Conservation (phyloP, 1,140 invertebrate species). For the Hylaeus anthracinus region DNA sequence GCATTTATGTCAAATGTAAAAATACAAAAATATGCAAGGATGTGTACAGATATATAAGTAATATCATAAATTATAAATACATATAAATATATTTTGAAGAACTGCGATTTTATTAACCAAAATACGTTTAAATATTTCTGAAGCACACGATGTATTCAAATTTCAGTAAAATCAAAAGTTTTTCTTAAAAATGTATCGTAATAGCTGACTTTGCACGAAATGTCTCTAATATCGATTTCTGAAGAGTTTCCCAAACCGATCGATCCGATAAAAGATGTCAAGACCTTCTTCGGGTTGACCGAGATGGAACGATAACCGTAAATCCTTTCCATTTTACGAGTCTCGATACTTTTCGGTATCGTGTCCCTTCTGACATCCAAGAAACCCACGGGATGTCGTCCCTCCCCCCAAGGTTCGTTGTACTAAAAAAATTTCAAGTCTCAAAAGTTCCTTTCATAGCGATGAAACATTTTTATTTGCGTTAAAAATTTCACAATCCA, state of each 20-base stretch:
- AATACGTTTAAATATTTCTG: no score
- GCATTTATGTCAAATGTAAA: no score
- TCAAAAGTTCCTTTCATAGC: neutral
- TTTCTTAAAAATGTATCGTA: no score
- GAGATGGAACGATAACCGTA: constrained; percentile 35
- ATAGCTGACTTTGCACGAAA: neutral
- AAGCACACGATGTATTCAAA: no score
- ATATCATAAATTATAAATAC: no score
- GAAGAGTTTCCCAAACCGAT: neutral
- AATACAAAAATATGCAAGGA: no score
- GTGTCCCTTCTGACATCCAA: neutral
- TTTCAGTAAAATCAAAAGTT: no score
- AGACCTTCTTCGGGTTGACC: neutral
- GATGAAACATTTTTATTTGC: constrained; percentile 22
- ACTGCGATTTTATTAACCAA: no score
- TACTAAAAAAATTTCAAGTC: neutral
- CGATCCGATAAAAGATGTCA: constrained; percentile 23
- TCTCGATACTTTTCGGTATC: neutral
- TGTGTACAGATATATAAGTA: no score
- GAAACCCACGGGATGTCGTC: no score
- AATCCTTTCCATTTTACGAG: constrained; percentile 38
- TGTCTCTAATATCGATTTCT: no score
- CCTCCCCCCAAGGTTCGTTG: neutral
- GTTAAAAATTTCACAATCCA: constrained; percentile 47
- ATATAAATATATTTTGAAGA: no score